Evolutionary conservation across 2,797 vertebrate genomes (phyloP).

Genomic region (Morus bassanus): DNA sequence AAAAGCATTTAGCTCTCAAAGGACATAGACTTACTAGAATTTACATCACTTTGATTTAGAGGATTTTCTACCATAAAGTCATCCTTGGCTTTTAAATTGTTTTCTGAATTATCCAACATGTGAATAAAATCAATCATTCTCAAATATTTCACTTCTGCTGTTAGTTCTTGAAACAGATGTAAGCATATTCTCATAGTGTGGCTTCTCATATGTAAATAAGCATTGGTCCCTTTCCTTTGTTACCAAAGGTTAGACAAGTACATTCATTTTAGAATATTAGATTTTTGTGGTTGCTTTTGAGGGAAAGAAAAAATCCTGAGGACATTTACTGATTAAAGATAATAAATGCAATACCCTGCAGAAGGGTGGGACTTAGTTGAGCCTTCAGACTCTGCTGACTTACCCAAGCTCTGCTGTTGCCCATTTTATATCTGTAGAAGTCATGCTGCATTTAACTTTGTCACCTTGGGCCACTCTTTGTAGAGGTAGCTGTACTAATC

Average conservation of each 20-base stretch:
- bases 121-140: slow-evolving; percentile 1
- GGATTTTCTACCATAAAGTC: background rate
- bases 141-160: background rate
- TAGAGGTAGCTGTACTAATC: background rate
- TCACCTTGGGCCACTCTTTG: background rate
- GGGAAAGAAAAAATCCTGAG: background rate
- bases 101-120: background rate
- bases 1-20: background rate
- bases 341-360: background rate
- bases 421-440: background rate
- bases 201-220: background rate
- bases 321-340: background rate
- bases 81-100: background rate
- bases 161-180: background rate
- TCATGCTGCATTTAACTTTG: background rate
- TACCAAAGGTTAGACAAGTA: background rate
- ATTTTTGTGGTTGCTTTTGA: background rate
- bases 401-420: background rate
- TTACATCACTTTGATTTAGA: background rate
- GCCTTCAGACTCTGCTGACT: background rate
- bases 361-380: background rate
- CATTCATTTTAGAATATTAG: background rate
- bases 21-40: background rate
- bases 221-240: background rate
- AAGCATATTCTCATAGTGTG: fast-evolving